A percentile compares a stretch with the other conserved stretches of the same genome.
These are phyloP conservation scores for Trogon surrucura DNA, from an alignment of 2,113 vertebrate genomes.

Conservation along the genomic window DNA sequence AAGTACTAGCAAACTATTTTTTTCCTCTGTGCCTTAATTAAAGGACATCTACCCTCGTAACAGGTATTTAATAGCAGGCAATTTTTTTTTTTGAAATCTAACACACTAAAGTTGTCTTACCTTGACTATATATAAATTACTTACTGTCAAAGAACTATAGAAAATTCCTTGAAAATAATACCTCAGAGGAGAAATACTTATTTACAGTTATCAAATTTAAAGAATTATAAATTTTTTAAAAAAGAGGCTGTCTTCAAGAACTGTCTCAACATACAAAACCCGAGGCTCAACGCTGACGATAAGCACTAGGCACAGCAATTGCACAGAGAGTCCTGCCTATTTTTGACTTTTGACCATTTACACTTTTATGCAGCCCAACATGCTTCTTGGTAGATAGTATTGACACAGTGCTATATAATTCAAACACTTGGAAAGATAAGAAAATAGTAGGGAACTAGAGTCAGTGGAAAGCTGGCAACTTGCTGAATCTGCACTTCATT, in stretches of 20 bases:
- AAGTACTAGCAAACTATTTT: neutral
- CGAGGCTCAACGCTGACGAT: rapidly evolving
- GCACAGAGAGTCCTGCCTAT: neutral
- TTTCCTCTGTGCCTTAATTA: neutral
- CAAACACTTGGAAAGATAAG: neutral
- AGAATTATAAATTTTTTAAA: neutral
- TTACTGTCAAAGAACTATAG: neutral
- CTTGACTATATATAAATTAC: neutral
- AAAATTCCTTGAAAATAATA: neutral
- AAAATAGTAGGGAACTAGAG: neutral
- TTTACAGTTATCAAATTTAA: neutral
- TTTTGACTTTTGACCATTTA: neutral
- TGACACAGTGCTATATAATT: neutral
- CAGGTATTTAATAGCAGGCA: neutral
- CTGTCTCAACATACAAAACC: neutral
- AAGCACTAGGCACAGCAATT: neutral
- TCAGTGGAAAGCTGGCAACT: neutral
- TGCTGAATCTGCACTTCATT: neutral
- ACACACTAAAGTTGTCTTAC: neutral
- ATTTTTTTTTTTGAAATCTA: neutral
- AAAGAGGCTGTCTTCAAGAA: neutral
- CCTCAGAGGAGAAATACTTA: neutral
- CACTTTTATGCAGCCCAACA: neutral
- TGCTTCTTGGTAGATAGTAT: neutral
- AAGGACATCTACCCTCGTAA: neutral